Evolutionary conservation across 2,797 vertebrate genomes (phyloP).

Genomic region (Pristis pectinata): DNA sequence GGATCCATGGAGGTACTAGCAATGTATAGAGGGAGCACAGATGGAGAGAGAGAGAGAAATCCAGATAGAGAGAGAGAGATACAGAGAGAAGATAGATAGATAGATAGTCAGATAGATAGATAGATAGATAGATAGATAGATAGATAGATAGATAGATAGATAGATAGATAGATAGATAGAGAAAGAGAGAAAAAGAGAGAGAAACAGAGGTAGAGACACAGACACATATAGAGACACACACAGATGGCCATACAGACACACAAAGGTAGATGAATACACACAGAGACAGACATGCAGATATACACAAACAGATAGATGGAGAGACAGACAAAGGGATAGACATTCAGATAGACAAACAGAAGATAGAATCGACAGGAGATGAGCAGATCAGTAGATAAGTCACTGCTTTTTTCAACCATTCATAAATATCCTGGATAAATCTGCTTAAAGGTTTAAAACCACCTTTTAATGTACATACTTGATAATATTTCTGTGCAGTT

Average conservation of each 20-base stretch:
- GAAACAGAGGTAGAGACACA: too few species aligned
- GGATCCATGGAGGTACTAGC: neutral
- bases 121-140: neutral
- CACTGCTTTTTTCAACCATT: neutral
- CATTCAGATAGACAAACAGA: too few species aligned
- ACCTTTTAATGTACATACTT: too few species aligned
- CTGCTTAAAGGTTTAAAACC: neutral
- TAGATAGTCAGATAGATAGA: neutral
- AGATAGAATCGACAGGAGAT: too few species aligned
- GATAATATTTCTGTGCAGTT: neutral
- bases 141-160: neutral
- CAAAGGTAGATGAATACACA: too few species aligned
- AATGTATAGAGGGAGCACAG: neutral
- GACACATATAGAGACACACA: too few species aligned
- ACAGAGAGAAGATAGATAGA: neutral
- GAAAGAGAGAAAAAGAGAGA: neutral
- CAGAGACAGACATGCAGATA: too few species aligned
- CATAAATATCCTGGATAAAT: neutral
- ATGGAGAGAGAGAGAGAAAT: neutral
- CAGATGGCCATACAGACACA: too few species aligned
- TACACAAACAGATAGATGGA: too few species aligned
- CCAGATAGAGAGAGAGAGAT: neutral
- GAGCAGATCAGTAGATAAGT: neutral
- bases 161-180: neutral
- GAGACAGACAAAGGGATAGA: too few species aligned